Conservation (phyloP, 2,113 vertebrate genomes). For the Rhodinocichla rosea region DNA sequence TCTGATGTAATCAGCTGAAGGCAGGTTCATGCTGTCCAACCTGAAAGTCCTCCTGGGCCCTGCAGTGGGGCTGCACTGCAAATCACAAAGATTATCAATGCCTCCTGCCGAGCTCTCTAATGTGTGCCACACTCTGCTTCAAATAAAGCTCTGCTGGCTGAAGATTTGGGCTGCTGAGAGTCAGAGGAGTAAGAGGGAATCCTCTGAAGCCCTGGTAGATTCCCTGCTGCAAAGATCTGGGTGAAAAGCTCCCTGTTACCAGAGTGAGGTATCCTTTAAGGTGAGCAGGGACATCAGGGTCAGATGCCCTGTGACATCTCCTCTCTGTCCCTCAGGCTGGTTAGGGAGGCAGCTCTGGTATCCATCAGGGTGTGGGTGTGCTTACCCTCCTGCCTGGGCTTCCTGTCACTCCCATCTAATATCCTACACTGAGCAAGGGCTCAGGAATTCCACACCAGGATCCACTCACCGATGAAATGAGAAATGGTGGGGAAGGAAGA, state of each 20-base stretch:
- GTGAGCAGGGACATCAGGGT: background rate
- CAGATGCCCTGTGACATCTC: background rate
- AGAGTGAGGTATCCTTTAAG: background rate
- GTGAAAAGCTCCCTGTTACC: background rate
- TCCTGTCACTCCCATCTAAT: background rate
- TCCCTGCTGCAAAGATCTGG: background rate
- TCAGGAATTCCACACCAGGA: background rate
- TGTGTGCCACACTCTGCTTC: background rate
- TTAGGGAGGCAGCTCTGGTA: background rate
- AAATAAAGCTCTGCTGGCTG: background rate
- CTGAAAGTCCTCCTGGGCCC: background rate
- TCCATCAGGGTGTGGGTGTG: background rate
- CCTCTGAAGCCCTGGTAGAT: background rate
- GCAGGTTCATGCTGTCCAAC: background rate
- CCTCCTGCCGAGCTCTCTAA: background rate
- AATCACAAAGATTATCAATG: background rate
- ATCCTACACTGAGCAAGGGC: background rate
- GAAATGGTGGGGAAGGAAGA: slow-evolving; percentile 71
- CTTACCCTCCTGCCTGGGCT: background rate
- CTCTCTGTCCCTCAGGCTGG: background rate
- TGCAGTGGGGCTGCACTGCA: background rate
- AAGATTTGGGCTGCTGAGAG: background rate
- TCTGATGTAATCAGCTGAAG: background rate
- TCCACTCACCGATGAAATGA: slow-evolving; percentile 82
- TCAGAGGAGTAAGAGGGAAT: background rate